Conservation (phyloP, 2,888 invertebrate species). For the Glaucopsyche alexis region DNA sequence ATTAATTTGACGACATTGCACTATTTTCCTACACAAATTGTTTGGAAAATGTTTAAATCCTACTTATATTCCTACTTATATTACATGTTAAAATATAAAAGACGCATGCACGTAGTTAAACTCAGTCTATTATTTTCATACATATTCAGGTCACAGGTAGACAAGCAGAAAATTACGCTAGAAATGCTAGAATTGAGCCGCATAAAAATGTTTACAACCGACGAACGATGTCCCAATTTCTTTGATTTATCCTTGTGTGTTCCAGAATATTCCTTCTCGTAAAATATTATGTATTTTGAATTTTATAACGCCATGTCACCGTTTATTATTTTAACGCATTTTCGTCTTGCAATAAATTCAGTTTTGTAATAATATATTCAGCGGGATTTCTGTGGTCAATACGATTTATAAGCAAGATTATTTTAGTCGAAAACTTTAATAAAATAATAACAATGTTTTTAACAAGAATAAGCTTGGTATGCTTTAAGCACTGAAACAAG, state of each 20-base stretch:
- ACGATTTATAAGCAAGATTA: too few species aligned
- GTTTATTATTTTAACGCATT: background rate
- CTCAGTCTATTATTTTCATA: slow-evolving; percentile 6
- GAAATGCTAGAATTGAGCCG: background rate
- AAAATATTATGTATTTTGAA: background rate
- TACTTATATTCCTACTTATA: background rate
- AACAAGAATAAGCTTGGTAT: too few species aligned
- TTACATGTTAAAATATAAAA: background rate
- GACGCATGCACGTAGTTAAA: too few species aligned
- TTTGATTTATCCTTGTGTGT: slow-evolving; percentile 14
- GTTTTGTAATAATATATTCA: too few species aligned
- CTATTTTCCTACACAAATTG: too few species aligned
- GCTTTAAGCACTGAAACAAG: too few species aligned
- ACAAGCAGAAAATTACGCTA: slow-evolving; percentile 8
- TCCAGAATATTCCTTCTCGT: slow-evolving; percentile 7
- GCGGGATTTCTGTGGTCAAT: background rate
- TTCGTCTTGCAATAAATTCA: too few species aligned
- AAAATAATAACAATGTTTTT: too few species aligned
- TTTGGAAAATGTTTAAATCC: too few species aligned
- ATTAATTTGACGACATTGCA: too few species aligned
- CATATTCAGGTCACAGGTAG: slow-evolving; percentile 12
- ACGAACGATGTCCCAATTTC: slow-evolving; percentile 49
- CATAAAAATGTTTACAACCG: background rate
- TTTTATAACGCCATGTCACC: background rate
- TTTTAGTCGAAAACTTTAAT: too few species aligned